Base-by-base conservation (phyloP, 1,140 invertebrate genomes). In the Apis dorsata region DNA sequence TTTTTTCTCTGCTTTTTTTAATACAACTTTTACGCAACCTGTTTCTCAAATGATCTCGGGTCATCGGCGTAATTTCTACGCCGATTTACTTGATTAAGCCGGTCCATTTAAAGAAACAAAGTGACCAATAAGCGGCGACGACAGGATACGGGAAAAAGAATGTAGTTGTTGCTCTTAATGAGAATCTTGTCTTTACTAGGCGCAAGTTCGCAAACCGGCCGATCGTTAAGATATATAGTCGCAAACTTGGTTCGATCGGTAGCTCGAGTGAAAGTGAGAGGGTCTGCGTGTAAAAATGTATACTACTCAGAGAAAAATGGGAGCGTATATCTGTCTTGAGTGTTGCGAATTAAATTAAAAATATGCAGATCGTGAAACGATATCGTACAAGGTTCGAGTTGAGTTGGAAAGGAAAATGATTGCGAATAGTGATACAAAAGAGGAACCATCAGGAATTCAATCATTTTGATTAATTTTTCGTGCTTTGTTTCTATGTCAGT, bases 191-290 rank as follows among this genome's bases (percentile, higher is more conserved):
- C 68, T 82, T 78, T 65, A 53, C 84, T 68, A 77, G 80, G 55
- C 70, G 12, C 49, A 28, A 49, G 44, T 17, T 57, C 49, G 62
- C 34, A 34, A 63, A 71, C 75, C 75, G 57, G 73, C 28, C 34
- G 68, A 51, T 85, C 73, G 72, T 79, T 70, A 63, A 59, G 57
- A 28, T 12, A 79, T 79, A 44, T 24, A 24, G 78, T 17, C 53
- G 44, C 60, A 68, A 79, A 74, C 80, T 88, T 63, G 72, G 34
- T 24, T 84, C 68, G 79, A 75, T 81, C 83, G 72, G 87, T 73
- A 62, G 88, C 66, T 79, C 81, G 73, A 90, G 91, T 92, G 91
- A 92, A 92, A 92, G 91, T 92, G 89, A 92, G 89, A 91, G 89
- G 91, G 87, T 68, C 79, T 87, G 73, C 75, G 83, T 85, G 55